A percentile compares a stretch with the other conserved stretches of the same genome.
Conservation (phyloP, 2,113 vertebrate species). For the Bufo gargarizans region DNA sequence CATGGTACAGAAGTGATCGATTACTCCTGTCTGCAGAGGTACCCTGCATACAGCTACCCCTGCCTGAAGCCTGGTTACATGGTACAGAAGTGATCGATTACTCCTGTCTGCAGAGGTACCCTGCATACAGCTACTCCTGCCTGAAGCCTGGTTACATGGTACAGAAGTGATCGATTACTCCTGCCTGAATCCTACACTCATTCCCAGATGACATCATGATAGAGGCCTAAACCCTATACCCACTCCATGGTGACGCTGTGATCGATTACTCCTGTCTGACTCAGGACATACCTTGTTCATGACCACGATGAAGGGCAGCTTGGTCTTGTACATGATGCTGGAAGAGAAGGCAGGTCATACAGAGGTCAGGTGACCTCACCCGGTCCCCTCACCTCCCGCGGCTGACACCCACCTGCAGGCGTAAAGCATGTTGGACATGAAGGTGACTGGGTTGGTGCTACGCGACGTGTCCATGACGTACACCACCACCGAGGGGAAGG, state of each 20-base stretch:
- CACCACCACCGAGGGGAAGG: conserved; percentile 90
- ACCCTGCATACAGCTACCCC: background rate
- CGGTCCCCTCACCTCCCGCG: too few species aligned
- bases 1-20: too few species aligned
- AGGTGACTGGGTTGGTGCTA: conserved; percentile 92
- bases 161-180: too few species aligned
- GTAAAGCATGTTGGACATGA: conserved; percentile 99
- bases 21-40: too few species aligned
- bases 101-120: conserved; percentile 97
- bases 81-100: conserved; percentile 59
- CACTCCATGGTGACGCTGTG: background rate
- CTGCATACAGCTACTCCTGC: too few species aligned
- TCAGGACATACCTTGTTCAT: conserved; percentile 92
- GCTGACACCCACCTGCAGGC: conserved; percentile 88
- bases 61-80: background rate
- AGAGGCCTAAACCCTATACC: too few species aligned
- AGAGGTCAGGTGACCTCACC: background rate
- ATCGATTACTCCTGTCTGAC: background rate
- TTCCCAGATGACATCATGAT: too few species aligned
- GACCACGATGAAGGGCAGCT: conserved; percentile 92
- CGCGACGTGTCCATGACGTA: conserved; percentile 98
- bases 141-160: conserved; percentile 56
- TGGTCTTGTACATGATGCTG: conserved; percentile 98
- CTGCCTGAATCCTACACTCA: background rate
- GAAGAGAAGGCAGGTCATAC: conserved; percentile 43